Base-by-base conservation (phyloP, 2,797 vertebrate species). In the Dipus sagitta region DNA sequence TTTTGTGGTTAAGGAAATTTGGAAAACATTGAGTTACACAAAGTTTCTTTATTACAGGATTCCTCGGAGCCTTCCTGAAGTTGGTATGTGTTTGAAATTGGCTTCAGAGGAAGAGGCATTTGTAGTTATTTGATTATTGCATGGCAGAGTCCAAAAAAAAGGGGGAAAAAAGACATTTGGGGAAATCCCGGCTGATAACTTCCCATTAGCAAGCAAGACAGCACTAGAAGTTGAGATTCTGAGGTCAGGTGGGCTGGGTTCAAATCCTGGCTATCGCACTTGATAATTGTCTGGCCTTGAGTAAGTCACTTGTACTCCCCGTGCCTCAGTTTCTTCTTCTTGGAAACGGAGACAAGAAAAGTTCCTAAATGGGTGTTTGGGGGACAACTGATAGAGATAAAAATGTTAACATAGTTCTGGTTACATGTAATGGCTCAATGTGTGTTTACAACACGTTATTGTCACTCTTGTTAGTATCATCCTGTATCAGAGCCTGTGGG, bases 161-260 rank as follows among this genome's bases (percentile, higher is more conserved):
- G 12, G 12, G 54, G 65, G 70, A 86, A 92, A 83, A 84, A 78
- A 54, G 42, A 52, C 7, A 18, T 78, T 90, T 91, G 85, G n/a
- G 78, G 62, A 93, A 87, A 95, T 52, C 17, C 65, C 65, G 32
- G 21, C 54, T 86, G 54, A 84, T 28, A 86, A 80, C 86, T 93
- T 92, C 86, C 54, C 68, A 38, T 81, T 68, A 86, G 23, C 47
- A 71, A 60, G 52, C 32, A 58, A 90, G 75, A 85, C 58, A 70
- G 13, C 86, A 74, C 10, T 18, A 24, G 82, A 60, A 54, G 52
- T 86, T 76, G 72, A 58, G 38, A 75, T 30, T 42, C 30, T 74
- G 68, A 21, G 28, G 0, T 85, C 26, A 94, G 62, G 47, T 23
- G 42, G 64, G 34, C 80, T 81, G 24, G 3, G 68, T 89, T 94